phyloP scores from a whole-genome alignment of 1,140 invertebrate genomes.

The Solen grandis region DNA sequence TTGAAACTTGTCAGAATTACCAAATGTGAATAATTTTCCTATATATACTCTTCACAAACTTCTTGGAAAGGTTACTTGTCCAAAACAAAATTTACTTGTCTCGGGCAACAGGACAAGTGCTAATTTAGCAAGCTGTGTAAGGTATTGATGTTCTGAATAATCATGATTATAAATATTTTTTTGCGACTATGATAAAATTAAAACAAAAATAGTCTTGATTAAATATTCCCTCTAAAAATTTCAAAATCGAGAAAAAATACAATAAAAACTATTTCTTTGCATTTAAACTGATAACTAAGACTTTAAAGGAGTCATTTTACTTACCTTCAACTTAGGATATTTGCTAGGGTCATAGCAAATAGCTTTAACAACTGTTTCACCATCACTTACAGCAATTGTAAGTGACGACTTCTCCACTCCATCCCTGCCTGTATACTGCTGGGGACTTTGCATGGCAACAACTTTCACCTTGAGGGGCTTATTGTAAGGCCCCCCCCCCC shows the following conservation, averaged over 20 bases:
- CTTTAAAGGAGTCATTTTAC: no score
- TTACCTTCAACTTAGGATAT: conserved; percentile 18
- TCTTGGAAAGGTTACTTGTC: conserved; percentile 10
- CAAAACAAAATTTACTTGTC: conserved; percentile 3
- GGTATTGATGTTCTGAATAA: no score
- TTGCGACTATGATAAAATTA: no score
- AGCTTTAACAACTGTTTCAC: conserved; percentile 3
- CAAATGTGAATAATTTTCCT: conserved; percentile 1
- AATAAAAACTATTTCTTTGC: no score
- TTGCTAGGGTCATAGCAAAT: conserved; percentile 16
- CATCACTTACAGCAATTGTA: conserved; percentile 26
- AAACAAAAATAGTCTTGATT: no score
- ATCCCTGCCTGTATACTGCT: conserved; percentile 7
- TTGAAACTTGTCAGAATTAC: conserved; percentile 9
- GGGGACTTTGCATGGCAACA: background rate
- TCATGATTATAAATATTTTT: no score
- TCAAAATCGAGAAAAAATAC: no score
- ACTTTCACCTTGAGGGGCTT: conserved; percentile 11
- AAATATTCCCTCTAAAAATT: no score
- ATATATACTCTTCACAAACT: conserved; percentile 21
- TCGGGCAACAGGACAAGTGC: conserved; percentile 1
- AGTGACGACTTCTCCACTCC: background rate
- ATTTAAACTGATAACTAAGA: no score
- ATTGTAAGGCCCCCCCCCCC: conserved; percentile 24
- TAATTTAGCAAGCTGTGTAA: no score